Conservation (phyloP, 2,797 vertebrate species). For the Lagorchestes hirsutus region DNA sequence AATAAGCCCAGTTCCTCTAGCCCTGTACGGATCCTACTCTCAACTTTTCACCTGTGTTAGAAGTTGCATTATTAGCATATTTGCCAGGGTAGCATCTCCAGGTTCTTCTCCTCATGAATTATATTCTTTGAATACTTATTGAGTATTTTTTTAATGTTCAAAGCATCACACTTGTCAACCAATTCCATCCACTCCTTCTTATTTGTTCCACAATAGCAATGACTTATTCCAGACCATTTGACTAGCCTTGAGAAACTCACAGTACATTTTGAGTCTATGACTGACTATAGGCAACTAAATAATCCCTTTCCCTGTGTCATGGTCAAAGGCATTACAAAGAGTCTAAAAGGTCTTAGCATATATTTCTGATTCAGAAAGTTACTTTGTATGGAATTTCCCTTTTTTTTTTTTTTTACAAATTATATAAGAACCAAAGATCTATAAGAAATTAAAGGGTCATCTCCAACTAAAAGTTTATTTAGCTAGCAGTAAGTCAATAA, state of each 20-base stretch:
- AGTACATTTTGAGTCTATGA: not conserved
- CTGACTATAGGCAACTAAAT: not conserved
- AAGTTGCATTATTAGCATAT: not conserved
- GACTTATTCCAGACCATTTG: not conserved
- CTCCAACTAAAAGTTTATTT: not conserved
- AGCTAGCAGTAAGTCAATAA: conserved; percentile 25
- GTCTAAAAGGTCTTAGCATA: not conserved
- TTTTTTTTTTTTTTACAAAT: not conserved
- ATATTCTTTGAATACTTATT: not conserved
- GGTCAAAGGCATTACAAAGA: not conserved
- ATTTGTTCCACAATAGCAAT: not conserved
- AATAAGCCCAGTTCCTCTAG: not conserved
- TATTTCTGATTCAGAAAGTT: not conserved
- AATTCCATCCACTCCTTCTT: not conserved
- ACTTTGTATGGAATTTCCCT: not conserved
- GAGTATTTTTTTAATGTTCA: not conserved
- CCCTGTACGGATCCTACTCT: not conserved
- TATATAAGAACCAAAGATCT: not conserved
- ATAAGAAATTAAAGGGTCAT: not conserved
- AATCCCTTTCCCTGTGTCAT: not conserved
- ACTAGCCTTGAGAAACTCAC: not conserved
- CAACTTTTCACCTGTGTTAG: not conserved
- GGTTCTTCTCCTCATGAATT: not conserved
- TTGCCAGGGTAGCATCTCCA: not conserved
- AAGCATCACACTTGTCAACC: not conserved